These are phyloP conservation scores for Actinernus sp. DNA, from an alignment of 92 coral and sea anemone species.

Conservation along the genomic window DNA sequence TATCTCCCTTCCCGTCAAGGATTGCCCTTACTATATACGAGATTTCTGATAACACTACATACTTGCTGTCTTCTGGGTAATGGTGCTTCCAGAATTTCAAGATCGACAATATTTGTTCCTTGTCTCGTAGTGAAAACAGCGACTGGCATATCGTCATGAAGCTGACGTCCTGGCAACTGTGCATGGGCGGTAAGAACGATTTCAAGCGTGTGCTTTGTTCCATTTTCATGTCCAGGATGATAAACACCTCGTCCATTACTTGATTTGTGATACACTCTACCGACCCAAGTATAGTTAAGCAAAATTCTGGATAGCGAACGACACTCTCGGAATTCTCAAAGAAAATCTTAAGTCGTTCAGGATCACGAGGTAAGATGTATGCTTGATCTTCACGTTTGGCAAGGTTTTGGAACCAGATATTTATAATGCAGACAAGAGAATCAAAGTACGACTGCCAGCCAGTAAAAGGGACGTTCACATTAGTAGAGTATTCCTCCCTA, in stretches of 20 bases:
- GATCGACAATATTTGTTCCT: neutral
- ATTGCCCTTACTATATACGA: too few relatives aligned
- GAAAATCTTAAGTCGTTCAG: neutral
- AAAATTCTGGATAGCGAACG: neutral
- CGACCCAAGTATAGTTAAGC: constrained; percentile 9
- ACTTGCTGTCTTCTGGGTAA: neutral
- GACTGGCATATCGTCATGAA: neutral
- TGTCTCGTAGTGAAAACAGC: neutral
- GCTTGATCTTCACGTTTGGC: neutral
- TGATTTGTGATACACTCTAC: neutral
- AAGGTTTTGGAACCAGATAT: neutral
- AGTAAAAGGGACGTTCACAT: neutral
- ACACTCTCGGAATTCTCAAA: constrained; percentile 14
- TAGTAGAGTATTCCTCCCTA: neutral
- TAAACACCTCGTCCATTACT: constrained; percentile 14
- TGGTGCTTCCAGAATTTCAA: constrained; percentile 1
- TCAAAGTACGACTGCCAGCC: neutral
- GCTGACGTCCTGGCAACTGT: too few relatives aligned
- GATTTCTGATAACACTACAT: neutral
- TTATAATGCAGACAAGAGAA: constrained; percentile 2
- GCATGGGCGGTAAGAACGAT: too few relatives aligned
- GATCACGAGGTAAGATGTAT: neutral
- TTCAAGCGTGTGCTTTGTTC: too few relatives aligned
- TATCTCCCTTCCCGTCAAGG: too few relatives aligned
- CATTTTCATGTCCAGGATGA: neutral